Evolutionary conservation across 2,113 vertebrate species (phyloP), one percentile per base, ranked within the genome.

Genomic region (Nesoenas mayeri): DNA sequence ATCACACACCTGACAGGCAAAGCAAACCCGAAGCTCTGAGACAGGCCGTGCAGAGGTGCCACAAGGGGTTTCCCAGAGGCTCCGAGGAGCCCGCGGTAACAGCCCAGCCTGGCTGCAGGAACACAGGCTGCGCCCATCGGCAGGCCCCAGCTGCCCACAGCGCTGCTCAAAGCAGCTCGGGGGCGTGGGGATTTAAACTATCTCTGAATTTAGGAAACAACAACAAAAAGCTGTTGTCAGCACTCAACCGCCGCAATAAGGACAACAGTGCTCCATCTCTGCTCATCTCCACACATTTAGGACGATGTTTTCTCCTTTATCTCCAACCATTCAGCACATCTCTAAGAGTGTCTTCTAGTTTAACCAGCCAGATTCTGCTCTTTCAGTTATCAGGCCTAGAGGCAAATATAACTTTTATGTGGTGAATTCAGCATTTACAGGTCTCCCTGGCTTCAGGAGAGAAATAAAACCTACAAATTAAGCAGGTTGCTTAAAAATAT

Each of bases 71-170:
- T 51, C 44, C 32, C 29, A 18, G 24, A 44, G 36, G 1, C 58
- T 50, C 48, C 58, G 14, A 47, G 5, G 28, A 70, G 29, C 18
- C 6, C 0, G 0, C 15, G 15, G 56, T 53, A 67, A 58, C 22
- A 62, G 62, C 22, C 18, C 21, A 18, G 62, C 25, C 71, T 66
- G 47, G 19, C 36, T 22, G 53, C 21, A 69, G 53, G 66, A n/a
- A 50, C 28, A 31, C 20, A 15, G 12, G 26, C 51, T 47, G 28
- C 34, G 11, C 28, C 31, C 29, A 20, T 54, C 5, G 5, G 42
- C 34, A 69, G 42, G 15, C 29, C 12, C 29, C 67, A 67, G 58
- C 18, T 28, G 28, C 79, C 56, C n/a, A 26, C 72, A 75, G 67
- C 32, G 17, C n/a, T 80, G 83, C 77, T 71, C 44, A 47, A 10